Conservation (phyloP, 2,888 invertebrate genomes). For the Ennomos erosarius region DNA sequence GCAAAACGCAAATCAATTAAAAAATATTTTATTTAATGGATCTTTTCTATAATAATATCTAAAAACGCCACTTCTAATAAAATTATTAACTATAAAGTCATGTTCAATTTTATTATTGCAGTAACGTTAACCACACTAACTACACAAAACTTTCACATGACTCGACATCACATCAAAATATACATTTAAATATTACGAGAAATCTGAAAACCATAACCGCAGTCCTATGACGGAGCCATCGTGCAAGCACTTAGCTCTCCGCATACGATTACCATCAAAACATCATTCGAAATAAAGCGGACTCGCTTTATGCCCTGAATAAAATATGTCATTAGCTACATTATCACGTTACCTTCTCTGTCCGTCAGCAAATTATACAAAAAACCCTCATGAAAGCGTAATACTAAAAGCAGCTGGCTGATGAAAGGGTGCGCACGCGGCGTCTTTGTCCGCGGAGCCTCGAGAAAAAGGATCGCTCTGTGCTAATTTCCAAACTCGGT, state of each 20-base stretch:
- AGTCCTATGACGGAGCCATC: conserved; percentile 14
- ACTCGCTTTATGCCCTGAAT: conserved; percentile 64
- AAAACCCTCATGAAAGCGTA: conserved; percentile 73
- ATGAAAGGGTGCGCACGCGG: conserved; percentile 79
- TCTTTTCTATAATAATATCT: no score
- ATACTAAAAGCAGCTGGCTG: conserved; percentile 63
- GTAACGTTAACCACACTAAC: no score
- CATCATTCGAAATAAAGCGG: conserved; percentile 54
- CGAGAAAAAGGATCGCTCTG: conserved; percentile 65
- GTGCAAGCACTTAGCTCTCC: conserved; percentile 46
- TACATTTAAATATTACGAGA: not conserved
- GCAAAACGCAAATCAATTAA: no score
- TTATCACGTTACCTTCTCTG: conserved; percentile 63
- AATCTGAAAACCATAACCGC: conserved; percentile 13
- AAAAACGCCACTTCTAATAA: no score
- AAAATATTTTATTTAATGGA: no score
- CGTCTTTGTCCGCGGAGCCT: conserved; percentile 55
- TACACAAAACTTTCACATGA: conserved; percentile 2
- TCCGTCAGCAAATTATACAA: conserved; percentile 66
- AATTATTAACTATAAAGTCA: no score
- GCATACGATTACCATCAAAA: conserved; percentile 48
- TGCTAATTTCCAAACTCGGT: conserved; percentile 84
- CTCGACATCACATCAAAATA: not conserved
- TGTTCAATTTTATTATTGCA: no score
- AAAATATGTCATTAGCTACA: conserved; percentile 76